Evolutionary conservation across 2,888 invertebrate species (phyloP), one percentile per base, ranked within the genome.

Genomic region (Xylota segnis): DNA sequence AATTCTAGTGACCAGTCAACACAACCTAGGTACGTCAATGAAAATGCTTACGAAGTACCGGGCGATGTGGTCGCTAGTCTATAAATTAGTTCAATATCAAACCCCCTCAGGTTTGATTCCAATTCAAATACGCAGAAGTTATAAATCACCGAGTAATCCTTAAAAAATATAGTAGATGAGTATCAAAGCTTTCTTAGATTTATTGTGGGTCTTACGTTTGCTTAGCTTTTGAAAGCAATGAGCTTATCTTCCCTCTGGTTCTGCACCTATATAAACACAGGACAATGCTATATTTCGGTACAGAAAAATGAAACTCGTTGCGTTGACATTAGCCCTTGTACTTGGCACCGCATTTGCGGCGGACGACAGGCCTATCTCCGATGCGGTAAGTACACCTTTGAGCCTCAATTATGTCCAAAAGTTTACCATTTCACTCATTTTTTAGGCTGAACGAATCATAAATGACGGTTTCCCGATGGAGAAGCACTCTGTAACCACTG

Each of bases 401-500:
- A 27, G 18, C 5, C 14, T 29, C 16, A 16, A 16, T 6, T 2
- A 16, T 7, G 6, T 16, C 7, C 9, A 4, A 45, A 16, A 45
- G 16, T 16, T 45, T 10, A 40, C 9, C 0, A 16, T 7, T n/a
- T 7, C 2, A 1, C 0, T 1, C 14, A 45, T n/a, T 45, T 16
- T 18, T 16, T 29, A 90, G 90, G 90, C 88, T n/a, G 89, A 89
- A 34, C 90, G 90, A 16, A 90, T 90, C 29, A 47, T 52, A 23
- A 47, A 88, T 23, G 88, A 91, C 89, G 90, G 90, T 14, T 97
- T 96, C 90, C 93, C 94, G 0, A 93, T 95, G 0, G 96, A 97
- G 90, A 93, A 94, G 0, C 96, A 97, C 89, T 93, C 93, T 0
- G 93, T 96, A 0, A 91, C 93, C 52, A 97, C 98, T 0, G 93